Conservation (phyloP, 2,113 vertebrate species). For the Stegastes partitus region DNA sequence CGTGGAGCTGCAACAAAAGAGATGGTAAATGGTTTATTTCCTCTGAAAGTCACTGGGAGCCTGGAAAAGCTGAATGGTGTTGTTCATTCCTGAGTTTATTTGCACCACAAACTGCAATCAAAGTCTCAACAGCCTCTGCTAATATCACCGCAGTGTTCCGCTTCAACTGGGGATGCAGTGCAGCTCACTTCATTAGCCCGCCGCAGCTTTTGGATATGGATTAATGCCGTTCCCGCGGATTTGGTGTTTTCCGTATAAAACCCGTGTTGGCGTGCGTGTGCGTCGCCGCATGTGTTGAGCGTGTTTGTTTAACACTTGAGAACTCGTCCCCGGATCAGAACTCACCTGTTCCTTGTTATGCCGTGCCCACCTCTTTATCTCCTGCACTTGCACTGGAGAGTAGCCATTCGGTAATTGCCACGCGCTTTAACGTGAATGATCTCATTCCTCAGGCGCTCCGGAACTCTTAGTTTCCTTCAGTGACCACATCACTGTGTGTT, state of each 20-base stretch:
- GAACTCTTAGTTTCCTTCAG: constrained; percentile 68
- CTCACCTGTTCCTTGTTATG: constrained; percentile 73
- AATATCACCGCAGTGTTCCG: constrained; percentile 64
- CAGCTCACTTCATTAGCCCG: constrained; percentile 36
- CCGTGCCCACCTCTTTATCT: constrained; percentile 47
- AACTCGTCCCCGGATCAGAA: constrained; percentile 31
- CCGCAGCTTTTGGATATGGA: constrained; percentile 52
- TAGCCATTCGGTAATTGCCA: constrained; percentile 71
- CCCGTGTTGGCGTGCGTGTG: neutral
- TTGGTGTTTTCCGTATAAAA: constrained; percentile 56
- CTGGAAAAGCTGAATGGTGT: constrained; percentile 64
- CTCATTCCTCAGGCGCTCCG: constrained; percentile 70
- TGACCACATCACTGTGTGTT: constrained; percentile 68
- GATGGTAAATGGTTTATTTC: constrained; percentile 35
- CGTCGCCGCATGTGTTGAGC: neutral
- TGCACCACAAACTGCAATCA: constrained; percentile 70
- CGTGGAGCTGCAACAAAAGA: constrained; percentile 18
- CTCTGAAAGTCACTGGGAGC: constrained; percentile 27
- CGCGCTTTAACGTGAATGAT: constrained; percentile 74
- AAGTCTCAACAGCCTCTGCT: constrained; percentile 55
- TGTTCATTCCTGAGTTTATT: constrained; percentile 74
- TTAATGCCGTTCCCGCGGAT: constrained; percentile 58
- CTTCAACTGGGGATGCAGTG: constrained; percentile 26
- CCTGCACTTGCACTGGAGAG: constrained; percentile 56
- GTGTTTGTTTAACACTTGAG: neutral